Percentiles rank a stretch among this genome's conserved stretches.
Evolutionary conservation across 1,140 invertebrate genomes (phyloP).

Genomic region (Sitophilus oryzae): DNA sequence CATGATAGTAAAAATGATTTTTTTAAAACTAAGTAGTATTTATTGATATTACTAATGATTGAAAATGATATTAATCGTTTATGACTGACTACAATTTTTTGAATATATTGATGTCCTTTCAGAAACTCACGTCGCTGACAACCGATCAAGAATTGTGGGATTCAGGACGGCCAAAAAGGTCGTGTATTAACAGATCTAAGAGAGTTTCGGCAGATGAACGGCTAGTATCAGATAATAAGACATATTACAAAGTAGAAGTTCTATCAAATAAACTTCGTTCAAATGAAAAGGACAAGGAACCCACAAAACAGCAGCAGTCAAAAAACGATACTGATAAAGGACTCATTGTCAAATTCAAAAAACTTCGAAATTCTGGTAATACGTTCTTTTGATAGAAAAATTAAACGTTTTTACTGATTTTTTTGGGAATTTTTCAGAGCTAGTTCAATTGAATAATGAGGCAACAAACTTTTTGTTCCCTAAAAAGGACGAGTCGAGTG

Average conservation of each 20-base stretch:
- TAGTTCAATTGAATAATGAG: constrained; percentile 69
- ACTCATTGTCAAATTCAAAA: constrained; percentile 67
- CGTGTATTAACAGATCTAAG: constrained; percentile 44
- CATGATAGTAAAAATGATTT: no score
- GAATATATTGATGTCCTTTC: no score
- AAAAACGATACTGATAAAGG: constrained; percentile 28
- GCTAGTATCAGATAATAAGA: constrained; percentile 55
- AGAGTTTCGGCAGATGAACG: constrained; percentile 53
- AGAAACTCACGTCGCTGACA: constrained; percentile 28
- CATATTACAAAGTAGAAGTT: constrained; percentile 69
- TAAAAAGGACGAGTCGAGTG: constrained; percentile 53
- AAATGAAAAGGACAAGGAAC: constrained; percentile 26
- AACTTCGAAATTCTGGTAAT: constrained; percentile 55
- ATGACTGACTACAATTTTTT: no score
- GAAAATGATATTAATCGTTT: no score
- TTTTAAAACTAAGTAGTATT: no score
- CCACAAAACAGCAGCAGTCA: constrained; percentile 23
- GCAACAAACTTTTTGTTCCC: constrained; percentile 81
- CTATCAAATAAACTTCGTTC: constrained; percentile 63
- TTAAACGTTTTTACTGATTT: no score
- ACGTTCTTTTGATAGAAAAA: no score
- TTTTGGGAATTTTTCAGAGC: constrained; percentile 51
- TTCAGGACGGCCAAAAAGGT: constrained; percentile 39
- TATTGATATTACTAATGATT: no score
- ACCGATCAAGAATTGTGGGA: constrained; percentile 36